A percentile compares a stretch with the other conserved stretches of the same genome.
Conservation (phyloP, 2,888 invertebrate genomes). For the Eremobia ochroleuca region DNA sequence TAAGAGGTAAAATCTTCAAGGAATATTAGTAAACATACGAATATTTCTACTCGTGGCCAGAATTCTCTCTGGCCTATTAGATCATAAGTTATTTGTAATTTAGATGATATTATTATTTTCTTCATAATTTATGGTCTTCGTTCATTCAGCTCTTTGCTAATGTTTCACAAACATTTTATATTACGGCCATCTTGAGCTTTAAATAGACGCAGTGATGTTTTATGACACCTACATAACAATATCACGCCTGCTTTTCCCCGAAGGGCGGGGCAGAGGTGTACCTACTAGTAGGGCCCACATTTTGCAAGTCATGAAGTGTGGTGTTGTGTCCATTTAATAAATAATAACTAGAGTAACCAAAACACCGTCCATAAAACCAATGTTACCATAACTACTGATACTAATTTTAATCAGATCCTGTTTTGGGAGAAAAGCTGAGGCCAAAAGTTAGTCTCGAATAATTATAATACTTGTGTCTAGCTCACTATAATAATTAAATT, state of each 20-base stretch:
- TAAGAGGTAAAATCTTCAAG: conserved; percentile 4
- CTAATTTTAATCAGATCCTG: conserved; percentile 36
- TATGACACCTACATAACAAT: conserved; percentile 9
- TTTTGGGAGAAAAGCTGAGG: conserved; percentile 35
- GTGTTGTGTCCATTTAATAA: background rate
- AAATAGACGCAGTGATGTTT: conserved; percentile 72
- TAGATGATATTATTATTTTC: conserved; percentile 28
- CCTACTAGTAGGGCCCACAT: background rate
- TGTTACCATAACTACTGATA: conserved; percentile 54
- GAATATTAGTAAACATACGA: conserved; percentile 20
- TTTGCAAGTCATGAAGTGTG: background rate
- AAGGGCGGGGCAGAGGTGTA: background rate
- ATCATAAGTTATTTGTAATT: conserved; percentile 37
- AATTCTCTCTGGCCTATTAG: conserved; percentile 28
- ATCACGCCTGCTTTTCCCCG: background rate
- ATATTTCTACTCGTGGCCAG: conserved; percentile 25
- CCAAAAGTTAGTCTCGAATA: conserved; percentile 54
- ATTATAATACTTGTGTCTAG: conserved; percentile 59
- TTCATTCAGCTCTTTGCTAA: conserved; percentile 20
- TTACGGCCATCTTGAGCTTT: conserved; percentile 86
- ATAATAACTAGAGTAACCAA: conserved; percentile 39
- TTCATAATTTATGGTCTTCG: conserved; percentile 35
- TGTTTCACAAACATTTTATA: conserved; percentile 36
- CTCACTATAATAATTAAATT: conserved; percentile 66
- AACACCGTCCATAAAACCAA: conserved; percentile 57